phyloP scores from a whole-genome alignment of 2,797 vertebrate genomes.

The Lemur catta region DNA sequence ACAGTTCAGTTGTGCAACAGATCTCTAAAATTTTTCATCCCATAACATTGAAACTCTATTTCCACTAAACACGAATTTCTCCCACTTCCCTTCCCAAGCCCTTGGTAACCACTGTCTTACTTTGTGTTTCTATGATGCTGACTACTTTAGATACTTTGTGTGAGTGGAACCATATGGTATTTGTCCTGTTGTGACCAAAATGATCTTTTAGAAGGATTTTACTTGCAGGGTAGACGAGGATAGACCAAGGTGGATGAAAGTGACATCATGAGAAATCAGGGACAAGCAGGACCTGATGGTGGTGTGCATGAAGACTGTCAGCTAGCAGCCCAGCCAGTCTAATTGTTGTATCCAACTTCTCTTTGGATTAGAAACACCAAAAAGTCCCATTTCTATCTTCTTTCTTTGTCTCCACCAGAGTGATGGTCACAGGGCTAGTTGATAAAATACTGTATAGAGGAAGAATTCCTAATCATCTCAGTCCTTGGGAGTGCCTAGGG shows the following conservation, averaged over 20 bases:
- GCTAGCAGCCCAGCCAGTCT: not conserved
- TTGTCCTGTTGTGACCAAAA: not conserved
- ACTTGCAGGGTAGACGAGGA: not conserved
- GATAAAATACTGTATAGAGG: not conserved
- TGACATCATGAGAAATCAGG: not conserved
- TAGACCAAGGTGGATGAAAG: not conserved
- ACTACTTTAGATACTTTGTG: not conserved
- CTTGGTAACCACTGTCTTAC: not conserved
- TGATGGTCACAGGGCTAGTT: not conserved
- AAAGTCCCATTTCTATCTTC: not conserved
- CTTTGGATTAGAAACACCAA: slow-evolving; percentile 29
- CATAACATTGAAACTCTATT: not conserved
- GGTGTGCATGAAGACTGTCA: not conserved
- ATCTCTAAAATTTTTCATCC: not conserved
- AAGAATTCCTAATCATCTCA: not conserved
- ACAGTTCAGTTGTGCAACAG: not conserved
- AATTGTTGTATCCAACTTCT: not conserved
- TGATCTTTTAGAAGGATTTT: not conserved
- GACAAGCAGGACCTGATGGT: not conserved
- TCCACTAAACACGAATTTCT: not conserved
- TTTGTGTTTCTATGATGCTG: not conserved
- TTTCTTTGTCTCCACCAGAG: slow-evolving; percentile 3
- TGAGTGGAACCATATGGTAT: not conserved
- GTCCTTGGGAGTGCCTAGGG: not conserved
- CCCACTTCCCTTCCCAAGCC: not conserved